Percentiles rank a stretch among this genome's conserved stretches.
Evolutionary conservation across 2,888 invertebrate genomes (phyloP).

Genomic region (Pristionchus entomophagus): DNA sequence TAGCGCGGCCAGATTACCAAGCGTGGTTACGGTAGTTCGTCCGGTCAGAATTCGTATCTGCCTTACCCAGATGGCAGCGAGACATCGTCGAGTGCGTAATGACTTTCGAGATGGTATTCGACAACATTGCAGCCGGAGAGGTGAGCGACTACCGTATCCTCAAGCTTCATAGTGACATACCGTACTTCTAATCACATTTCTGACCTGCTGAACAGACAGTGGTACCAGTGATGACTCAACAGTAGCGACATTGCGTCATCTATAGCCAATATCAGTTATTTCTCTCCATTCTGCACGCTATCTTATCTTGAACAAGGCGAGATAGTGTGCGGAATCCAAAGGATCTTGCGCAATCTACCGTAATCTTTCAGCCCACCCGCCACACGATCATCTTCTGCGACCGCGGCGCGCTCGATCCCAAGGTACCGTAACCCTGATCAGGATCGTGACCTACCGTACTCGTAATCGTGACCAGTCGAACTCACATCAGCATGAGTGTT

Average conservation of each 20-base stretch:
- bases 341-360: too few species aligned
- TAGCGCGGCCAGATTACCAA: background rate
- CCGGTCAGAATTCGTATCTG: background rate
- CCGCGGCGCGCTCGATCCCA: constrained; percentile 39
- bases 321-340: too few species aligned
- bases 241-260: too few species aligned
- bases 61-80: constrained; percentile 40
- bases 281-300: too few species aligned
- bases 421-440: background rate
- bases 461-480: background rate
- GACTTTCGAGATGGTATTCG: constrained; percentile 44
- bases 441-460: background rate
- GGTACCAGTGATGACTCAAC: too few species aligned
- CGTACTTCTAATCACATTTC: too few species aligned
- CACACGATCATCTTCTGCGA: constrained; percentile 48
- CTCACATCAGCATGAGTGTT: too few species aligned
- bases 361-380: background rate
- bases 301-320: too few species aligned
- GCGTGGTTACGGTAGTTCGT: background rate
- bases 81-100: constrained; percentile 39
- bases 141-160: background rate
- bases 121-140: constrained; percentile 33
- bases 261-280: too few species aligned
- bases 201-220: background rate
- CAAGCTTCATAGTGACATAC: background rate